Percentiles rank a stretch among this genome's conserved stretches.
Conservation (phyloP, 2,888 invertebrate genomes). For the Apoderus coryli region DNA sequence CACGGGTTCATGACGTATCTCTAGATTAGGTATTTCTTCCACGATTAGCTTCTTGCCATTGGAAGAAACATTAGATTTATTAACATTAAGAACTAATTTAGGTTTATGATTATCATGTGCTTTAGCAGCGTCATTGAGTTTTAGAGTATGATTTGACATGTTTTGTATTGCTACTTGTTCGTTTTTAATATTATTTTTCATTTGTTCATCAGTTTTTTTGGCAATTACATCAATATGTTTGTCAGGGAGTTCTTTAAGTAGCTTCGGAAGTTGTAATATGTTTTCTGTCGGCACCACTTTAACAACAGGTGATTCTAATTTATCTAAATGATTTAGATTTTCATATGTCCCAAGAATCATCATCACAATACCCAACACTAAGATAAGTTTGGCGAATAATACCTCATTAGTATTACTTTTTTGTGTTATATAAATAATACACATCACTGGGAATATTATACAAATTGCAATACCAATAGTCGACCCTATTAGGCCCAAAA, state of each 20-base stretch:
- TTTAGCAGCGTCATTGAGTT: conserved; percentile 28
- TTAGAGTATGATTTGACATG: too few species aligned
- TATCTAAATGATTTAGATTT: conserved; percentile 52
- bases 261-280: not conserved
- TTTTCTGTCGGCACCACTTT: conserved; percentile 5
- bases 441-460: conserved; percentile 81
- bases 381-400: conserved; percentile 64
- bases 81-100: too few species aligned
- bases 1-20: conserved; percentile 10
- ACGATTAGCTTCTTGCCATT: too few species aligned
- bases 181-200: not conserved
- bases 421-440: conserved; percentile 71
- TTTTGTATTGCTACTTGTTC: conserved; percentile 14
- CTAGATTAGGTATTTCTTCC: not conserved
- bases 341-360: conserved; percentile 86
- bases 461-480: conserved; percentile 91
- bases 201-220: not conserved
- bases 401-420: conserved; percentile 78
- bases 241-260: too few species aligned
- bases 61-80: conserved; percentile 23
- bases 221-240: not conserved
- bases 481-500: conserved; percentile 86
- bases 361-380: conserved; percentile 70
- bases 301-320: conserved; percentile 33
- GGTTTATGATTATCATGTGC: conserved; percentile 32